A percentile compares a stretch with the other conserved stretches of the same genome.
Evolutionary conservation across 2,113 vertebrate genomes (phyloP).

Genomic region (Capricornis sumatraensis): DNA sequence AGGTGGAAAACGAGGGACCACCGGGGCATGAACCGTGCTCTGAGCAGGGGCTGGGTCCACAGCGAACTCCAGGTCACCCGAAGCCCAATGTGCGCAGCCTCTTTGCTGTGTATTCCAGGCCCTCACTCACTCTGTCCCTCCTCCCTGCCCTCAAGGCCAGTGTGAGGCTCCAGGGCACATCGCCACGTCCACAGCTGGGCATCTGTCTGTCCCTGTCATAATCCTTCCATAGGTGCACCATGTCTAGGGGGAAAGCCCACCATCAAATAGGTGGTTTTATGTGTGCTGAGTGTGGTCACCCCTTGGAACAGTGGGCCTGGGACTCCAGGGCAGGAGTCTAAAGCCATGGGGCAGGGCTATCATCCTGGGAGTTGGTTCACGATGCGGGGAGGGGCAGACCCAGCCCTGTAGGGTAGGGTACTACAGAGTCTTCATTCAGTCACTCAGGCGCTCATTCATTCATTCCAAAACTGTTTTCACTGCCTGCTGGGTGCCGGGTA

Average conservation of each 20-base stretch:
- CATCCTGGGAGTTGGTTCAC: background rate
- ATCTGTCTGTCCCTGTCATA: background rate
- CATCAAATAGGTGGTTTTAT: background rate
- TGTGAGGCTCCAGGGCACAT: background rate
- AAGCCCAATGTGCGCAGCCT: background rate
- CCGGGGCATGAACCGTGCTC: background rate
- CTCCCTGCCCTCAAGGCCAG: background rate
- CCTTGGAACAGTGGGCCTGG: background rate
- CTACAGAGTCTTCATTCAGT: background rate
- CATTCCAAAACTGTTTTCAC: background rate
- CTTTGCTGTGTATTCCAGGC: background rate
- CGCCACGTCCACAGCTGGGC: rapidly evolving
- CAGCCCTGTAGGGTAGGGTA: background rate
- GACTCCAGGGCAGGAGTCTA: background rate
- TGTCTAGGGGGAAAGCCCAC: background rate
- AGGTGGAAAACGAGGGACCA: background rate
- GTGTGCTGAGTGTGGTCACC: background rate
- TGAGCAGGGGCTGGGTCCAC: background rate
- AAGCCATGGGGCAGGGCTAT: rapidly evolving
- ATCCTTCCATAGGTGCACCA: background rate
- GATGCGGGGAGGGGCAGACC: background rate
- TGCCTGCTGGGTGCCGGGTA: background rate
- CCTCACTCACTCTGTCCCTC: background rate
- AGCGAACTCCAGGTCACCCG: background rate
- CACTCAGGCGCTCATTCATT: background rate